Conservation (phyloP, 2,797 vertebrate species). For the Selene dorsalis region DNA sequence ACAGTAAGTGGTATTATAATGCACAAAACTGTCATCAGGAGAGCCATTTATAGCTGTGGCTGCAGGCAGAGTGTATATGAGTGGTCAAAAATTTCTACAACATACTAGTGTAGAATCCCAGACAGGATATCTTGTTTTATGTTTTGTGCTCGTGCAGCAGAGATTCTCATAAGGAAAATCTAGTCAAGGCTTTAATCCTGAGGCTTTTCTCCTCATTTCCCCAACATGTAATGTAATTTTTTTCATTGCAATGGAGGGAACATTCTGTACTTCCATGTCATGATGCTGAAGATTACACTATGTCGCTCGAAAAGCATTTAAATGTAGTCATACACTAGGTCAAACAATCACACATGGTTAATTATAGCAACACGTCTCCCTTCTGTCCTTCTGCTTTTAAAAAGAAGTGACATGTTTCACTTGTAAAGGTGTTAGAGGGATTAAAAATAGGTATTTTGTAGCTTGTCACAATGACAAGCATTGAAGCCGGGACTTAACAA, state of each 20-base stretch:
- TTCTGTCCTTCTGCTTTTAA: constrained; percentile 35
- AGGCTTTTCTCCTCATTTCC: constrained; percentile 18
- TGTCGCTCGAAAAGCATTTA: neutral
- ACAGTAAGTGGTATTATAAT: constrained; percentile 66
- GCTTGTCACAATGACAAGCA: constrained; percentile 71
- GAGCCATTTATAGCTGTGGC: constrained; percentile 49
- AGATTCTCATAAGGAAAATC: constrained; percentile 15
- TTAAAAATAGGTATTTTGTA: constrained; percentile 69
- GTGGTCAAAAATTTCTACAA: constrained; percentile 32
- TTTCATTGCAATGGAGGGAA: neutral
- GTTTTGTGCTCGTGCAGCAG: constrained; percentile 2
- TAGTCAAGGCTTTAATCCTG: neutral
- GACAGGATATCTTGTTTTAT: constrained; percentile 19
- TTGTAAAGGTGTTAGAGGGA: constrained; percentile 36
- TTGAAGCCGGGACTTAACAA: constrained; percentile 68
- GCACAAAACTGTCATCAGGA: constrained; percentile 47
- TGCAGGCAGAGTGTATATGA: constrained; percentile 17
- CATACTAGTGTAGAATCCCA: constrained; percentile 2
- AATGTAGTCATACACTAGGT: constrained; percentile 1
- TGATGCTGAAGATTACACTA: neutral
- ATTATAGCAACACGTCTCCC: neutral
- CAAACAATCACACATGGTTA: constrained; percentile 6
- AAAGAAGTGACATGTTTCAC: constrained; percentile 47
- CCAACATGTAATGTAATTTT: constrained; percentile 4
- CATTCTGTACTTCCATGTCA: neutral